phyloP scores from a whole-genome alignment of 2,888 invertebrate genomes.

The Mesorhabditis sp. region DNA sequence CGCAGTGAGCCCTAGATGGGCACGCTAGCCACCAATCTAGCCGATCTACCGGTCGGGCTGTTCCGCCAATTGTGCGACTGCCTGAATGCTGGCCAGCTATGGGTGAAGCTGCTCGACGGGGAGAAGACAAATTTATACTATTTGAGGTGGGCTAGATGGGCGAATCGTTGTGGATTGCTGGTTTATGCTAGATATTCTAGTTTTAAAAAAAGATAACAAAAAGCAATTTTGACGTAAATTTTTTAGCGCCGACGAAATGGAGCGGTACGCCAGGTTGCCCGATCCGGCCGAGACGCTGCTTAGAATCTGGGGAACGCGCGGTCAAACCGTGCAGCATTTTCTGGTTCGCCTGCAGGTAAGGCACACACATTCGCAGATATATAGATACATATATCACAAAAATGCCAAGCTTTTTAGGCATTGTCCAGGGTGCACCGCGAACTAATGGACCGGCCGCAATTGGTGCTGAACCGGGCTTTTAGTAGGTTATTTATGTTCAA shows the following conservation, averaged over 20 bases:
- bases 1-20: slow-evolving; percentile 8
- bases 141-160: slow-evolving; percentile 28
- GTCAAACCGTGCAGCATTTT: slow-evolving; percentile 57
- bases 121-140: slow-evolving; percentile 36
- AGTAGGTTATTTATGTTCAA: slow-evolving; percentile 18
- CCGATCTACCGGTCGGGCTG: slow-evolving; percentile 39
- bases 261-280: slow-evolving; percentile 19
- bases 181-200: slow-evolving; percentile 10
- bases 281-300: slow-evolving; percentile 56
- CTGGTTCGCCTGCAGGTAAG: slow-evolving; percentile 20
- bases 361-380: background rate
- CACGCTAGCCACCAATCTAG: slow-evolving; percentile 38
- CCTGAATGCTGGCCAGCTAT: slow-evolving; percentile 36
- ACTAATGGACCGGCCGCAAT: slow-evolving; percentile 18
- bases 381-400: background rate
- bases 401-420: background rate
- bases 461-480: slow-evolving; percentile 23
- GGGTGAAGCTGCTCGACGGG: slow-evolving; percentile 43
- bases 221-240: background rate
- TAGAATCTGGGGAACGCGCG: slow-evolving; percentile 55
- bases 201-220: slow-evolving; percentile 1
- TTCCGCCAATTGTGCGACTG: slow-evolving; percentile 30
- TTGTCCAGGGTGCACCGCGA: slow-evolving; percentile 7
- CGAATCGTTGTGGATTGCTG: too few species aligned
- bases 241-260: slow-evolving; percentile 37